Evolutionary conservation across 2,113 vertebrate genomes (phyloP).

Genomic region (Pygathrix nemaeus): DNA sequence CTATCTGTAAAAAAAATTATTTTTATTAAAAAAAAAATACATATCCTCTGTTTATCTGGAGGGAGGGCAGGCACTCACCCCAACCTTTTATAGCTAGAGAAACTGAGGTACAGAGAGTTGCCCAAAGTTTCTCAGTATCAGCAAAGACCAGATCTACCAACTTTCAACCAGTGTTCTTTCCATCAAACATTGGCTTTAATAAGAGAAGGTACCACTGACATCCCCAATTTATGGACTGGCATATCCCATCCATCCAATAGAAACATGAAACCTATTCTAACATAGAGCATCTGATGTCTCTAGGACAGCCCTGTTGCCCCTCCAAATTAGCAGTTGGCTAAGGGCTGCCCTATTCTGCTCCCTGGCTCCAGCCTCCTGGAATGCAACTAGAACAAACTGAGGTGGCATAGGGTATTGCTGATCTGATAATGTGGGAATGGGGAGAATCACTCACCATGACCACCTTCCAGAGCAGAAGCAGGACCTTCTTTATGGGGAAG

Average conservation of each 20-base stretch:
- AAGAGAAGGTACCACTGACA: neutral
- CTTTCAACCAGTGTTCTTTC: neutral
- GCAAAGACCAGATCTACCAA: neutral
- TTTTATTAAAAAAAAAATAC: neutral
- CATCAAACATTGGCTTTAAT: neutral
- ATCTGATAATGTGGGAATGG: neutral
- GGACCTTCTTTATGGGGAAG: constrained; percentile 99
- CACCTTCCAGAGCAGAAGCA: constrained; percentile 97
- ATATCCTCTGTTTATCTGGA: constrained; percentile 27
- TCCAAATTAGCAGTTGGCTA: neutral
- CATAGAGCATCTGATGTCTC: neutral
- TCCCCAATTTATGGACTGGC: neutral
- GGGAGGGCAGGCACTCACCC: neutral
- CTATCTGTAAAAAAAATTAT: no score
- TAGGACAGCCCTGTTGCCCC: neutral
- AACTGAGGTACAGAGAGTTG: neutral
- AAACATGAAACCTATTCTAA: neutral
- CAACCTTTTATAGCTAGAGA: constrained; percentile 28
- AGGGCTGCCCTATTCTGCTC: neutral
- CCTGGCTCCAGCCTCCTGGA: neutral
- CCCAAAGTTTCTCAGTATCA: neutral
- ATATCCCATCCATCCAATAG: neutral
- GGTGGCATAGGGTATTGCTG: neutral
- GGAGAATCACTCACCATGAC: constrained; percentile 88
- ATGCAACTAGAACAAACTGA: neutral